Evolutionary conservation across 2,888 invertebrate species (phyloP), one percentile per base, ranked within the genome.

Genomic region (Hirtodrosophila histrioides): DNA sequence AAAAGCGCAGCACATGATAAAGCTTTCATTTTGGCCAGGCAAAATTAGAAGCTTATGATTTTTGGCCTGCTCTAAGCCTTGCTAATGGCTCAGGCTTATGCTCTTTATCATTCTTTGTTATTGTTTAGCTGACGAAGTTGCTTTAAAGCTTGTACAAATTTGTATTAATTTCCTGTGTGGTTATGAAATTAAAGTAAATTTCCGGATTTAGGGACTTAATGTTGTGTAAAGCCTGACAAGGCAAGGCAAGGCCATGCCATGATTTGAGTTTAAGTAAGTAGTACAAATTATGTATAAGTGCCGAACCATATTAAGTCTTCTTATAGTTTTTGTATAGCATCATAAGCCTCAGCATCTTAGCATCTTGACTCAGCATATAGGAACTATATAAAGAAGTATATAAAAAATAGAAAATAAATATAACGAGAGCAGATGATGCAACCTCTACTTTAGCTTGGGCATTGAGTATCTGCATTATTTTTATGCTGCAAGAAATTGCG

Each of bases 21-120:
- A 1, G 41, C 37, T 50, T 29, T 23, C 50, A 10, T 53, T 56
- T 24, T 37, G 35, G 49, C 11, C 49, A 51, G 43, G 58, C 55
- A n/a, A 86, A 78, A 86, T 82, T 78, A 86, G 69, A 60, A 72
- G 87, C 85, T 81, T 82, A 82, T 86, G 81, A 86, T 85, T 82
- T 81, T 66, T 78, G 72, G 50, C 63, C 45, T 48, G 40, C 46
- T 61, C 51, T 86, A 75, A 84, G 81, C 87, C 55, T 12, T 40
- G 60, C 75, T 81, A 81, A 81, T 81, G 87, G 81, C 71, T 69
- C 17, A 68, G 62, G 85, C 82, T 81, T 81, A 78, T 69, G 67
- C 48, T 67, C 45, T 57, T 71, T 72, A 61, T 54, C 33, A 61
- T 55, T 49, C 40, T 39, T 66, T 45, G 11, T 51, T 33, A 27